Base-by-base conservation (phyloP, 2,113 vertebrate species). In the Seriola dumerili region DNA sequence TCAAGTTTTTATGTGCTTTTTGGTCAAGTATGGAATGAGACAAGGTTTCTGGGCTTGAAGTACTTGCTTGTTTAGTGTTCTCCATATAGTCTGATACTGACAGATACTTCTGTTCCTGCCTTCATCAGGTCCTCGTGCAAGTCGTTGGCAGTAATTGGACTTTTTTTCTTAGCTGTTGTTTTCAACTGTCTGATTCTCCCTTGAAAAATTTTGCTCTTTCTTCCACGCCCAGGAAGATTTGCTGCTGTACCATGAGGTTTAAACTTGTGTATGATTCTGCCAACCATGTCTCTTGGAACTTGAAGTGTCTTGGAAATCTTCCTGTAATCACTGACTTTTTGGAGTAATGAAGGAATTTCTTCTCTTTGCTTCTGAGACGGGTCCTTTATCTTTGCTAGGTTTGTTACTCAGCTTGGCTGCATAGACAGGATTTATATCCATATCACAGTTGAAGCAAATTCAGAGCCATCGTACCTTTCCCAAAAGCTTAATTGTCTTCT, bases 81-180 rank as follows among this genome's bases (percentile, higher is more conserved):
- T 34, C 66, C 19, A 29, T 36, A 21, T 21, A 52, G 46, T 68
- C 1, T 21, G 44, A 54, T 21, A 54, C 6, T n/a, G 5, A 5
- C 5, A 7, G 32, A 16, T 23, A 14, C 5, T 8, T 54, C 34
- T 34, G 46, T 36, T 10, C 42, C 32, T 13, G 19, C 50, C 19
- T 54, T 38, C 32, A 55, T 70, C 48, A 54, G 67, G 48, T 54
- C 19, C 12, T 68, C 32, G 29, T 77, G 34, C 54, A 66, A 46
- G 1, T 36, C 29, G 48, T 46, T 68, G 63, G 13, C 40, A 77
- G 42, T 16, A 57, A 59, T 32, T 17, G 9, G 29, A 2, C 3
- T 25, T 57, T 25, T 55, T 70, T 34, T 73, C 70, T 44, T 34
- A 68, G 34, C 19, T 62, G 38, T 25, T 42, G 7, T 63, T 55